Evolutionary conservation across 2,113 vertebrate species (phyloP).

Genomic region (Scytalopus superciliaris): DNA sequence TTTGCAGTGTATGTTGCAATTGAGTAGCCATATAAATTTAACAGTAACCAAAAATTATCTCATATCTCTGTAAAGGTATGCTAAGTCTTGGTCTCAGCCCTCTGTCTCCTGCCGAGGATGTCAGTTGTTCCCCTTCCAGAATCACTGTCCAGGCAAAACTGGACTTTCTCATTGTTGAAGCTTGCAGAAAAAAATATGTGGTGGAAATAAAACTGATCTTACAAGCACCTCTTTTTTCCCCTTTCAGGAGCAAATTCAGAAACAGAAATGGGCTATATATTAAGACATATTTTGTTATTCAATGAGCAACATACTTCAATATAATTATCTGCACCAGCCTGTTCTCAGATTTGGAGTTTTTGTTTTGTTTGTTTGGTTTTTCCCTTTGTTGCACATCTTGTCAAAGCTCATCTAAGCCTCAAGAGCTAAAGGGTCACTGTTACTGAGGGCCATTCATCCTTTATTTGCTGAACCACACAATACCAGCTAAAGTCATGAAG

Average conservation of each 20-base stretch:
- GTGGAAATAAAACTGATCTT: background rate
- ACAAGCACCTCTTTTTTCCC: background rate
- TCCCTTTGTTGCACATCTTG: background rate
- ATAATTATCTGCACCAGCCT: background rate
- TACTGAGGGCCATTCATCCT: background rate
- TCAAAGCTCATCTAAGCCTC: background rate
- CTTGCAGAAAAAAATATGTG: background rate
- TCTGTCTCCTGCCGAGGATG: too few relatives aligned
- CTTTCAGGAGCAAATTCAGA: background rate
- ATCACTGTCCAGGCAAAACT: background rate
- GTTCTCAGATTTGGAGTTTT: background rate
- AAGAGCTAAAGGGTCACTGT: background rate
- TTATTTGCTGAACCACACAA: background rate
- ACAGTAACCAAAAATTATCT: background rate
- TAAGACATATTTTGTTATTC: background rate
- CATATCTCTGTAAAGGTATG: background rate
- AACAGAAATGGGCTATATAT: background rate
- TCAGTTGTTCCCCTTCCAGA: background rate
- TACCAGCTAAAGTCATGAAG: background rate
- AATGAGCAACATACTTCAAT: background rate
- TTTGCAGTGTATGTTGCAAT: background rate
- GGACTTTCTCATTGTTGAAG: background rate
- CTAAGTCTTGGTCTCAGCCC: background rate
- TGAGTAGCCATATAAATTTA: background rate
- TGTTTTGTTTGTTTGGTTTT: background rate